Evolutionary conservation across 1,140 invertebrate genomes (phyloP).

Genomic region (Lepidotrigona ventralis): DNA sequence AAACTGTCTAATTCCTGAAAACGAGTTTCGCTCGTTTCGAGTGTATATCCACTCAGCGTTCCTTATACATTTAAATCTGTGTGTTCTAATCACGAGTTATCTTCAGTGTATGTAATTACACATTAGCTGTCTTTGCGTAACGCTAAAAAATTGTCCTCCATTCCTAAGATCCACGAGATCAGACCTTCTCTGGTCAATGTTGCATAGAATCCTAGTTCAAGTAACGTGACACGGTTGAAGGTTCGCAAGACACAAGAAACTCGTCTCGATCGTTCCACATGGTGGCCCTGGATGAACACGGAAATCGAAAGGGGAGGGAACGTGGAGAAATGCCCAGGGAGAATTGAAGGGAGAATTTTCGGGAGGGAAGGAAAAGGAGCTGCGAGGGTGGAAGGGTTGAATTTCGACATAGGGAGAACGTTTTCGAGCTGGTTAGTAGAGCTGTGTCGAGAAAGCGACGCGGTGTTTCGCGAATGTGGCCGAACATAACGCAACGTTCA

Average conservation of each 20-base stretch:
- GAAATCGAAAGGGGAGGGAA: neutral
- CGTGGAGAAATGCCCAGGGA: too few species aligned
- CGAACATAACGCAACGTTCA: conserved; percentile 65
- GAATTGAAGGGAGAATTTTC: too few species aligned
- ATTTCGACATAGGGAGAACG: conserved; percentile 21
- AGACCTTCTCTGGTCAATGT: neutral
- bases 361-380: neutral
- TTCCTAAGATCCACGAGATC: neutral
- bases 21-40: too few species aligned
- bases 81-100: too few species aligned
- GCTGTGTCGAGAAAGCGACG: conserved; percentile 63
- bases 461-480: conserved; percentile 45
- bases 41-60: too few species aligned
- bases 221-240: neutral
- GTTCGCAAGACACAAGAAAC: neutral
- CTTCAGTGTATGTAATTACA: too few species aligned
- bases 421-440: conserved; percentile 64
- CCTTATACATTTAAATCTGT: too few species aligned
- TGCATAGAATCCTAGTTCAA: neutral
- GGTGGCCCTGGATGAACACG: too few species aligned
- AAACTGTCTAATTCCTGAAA: neutral
- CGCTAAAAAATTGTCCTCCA: neutral
- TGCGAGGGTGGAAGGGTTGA: neutral
- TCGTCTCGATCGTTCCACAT: neutral
- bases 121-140: neutral